Conservation (phyloP, 1,140 invertebrate genomes). For the Maconellicoccus hirsutus region DNA sequence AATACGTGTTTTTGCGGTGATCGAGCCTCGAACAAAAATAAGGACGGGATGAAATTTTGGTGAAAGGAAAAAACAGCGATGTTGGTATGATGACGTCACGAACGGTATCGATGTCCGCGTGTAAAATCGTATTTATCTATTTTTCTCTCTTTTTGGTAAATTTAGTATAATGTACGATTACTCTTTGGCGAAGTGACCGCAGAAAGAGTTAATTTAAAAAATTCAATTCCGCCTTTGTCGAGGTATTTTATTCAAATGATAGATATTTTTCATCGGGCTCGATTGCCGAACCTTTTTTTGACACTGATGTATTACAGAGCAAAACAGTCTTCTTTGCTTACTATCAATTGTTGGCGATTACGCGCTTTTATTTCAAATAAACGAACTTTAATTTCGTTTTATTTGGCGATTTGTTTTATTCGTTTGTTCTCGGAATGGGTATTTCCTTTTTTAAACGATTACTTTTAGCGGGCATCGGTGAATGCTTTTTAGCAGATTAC, state of each 20-base stretch:
- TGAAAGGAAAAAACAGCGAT: too few relatives aligned
- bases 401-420: background rate
- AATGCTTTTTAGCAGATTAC: too few relatives aligned
- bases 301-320: background rate
- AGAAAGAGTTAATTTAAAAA: background rate
- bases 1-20: too few relatives aligned
- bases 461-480: too few relatives aligned
- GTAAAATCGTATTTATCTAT: too few relatives aligned
- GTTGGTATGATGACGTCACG: too few relatives aligned
- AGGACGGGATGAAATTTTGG: too few relatives aligned
- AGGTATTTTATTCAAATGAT: background rate
- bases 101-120: too few relatives aligned
- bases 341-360: background rate
- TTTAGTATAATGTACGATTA: too few relatives aligned
- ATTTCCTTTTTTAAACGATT: too few relatives aligned
- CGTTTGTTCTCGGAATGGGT: background rate
- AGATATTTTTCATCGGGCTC: background rate
- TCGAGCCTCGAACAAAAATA: too few relatives aligned
- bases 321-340: background rate
- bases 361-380: background rate
- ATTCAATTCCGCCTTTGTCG: constrained; percentile 2
- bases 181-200: background rate
- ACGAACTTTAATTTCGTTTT: background rate
- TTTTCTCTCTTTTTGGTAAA: too few relatives aligned
- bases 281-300: background rate